These are phyloP conservation scores for Adoxophyes honmai DNA, from an alignment of 1,140 invertebrate genomes.

Conservation along the genomic window DNA sequence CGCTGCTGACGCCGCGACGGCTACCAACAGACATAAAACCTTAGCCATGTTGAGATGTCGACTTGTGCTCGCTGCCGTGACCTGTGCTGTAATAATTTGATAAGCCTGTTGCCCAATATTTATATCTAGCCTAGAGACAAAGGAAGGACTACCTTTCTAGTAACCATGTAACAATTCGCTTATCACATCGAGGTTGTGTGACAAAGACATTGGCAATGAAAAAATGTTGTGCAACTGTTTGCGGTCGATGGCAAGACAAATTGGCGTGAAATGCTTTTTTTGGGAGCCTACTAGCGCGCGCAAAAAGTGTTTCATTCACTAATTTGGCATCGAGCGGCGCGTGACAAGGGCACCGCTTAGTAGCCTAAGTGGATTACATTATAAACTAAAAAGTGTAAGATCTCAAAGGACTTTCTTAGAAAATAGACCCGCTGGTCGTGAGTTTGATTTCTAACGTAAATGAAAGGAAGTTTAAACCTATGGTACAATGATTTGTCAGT, in stretches of 20 bases:
- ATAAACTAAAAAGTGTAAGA: too few species aligned
- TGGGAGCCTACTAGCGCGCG: slow-evolving; percentile 20
- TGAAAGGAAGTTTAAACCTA: too few species aligned
- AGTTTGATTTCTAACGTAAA: too few species aligned
- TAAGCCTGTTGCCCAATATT: slow-evolving; percentile 68
- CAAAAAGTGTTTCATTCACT: slow-evolving; percentile 15
- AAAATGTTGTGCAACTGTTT: slow-evolving; percentile 46
- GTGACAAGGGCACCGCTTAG: background rate
- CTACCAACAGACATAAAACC: slow-evolving; percentile 38
- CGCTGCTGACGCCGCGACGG: slow-evolving; percentile 34
- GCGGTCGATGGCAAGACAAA: slow-evolving; percentile 34
- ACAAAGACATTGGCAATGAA: slow-evolving; percentile 65
- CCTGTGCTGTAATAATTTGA: slow-evolving; percentile 62
- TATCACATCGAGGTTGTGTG: slow-evolving; percentile 65
- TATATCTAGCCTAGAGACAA: slow-evolving; percentile 63
- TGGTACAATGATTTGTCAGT: too few species aligned
- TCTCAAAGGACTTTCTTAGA: too few species aligned
- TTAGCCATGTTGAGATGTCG: slow-evolving; percentile 59
- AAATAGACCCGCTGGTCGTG: too few species aligned
- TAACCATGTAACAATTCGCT: slow-evolving; percentile 70
- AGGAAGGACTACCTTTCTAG: slow-evolving; percentile 59
- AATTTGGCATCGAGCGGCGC: background rate
- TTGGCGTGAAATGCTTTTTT: slow-evolving; percentile 47
- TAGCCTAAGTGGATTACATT: too few species aligned
- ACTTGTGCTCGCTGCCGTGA: slow-evolving; percentile 30